A percentile compares a stretch with the other conserved stretches of the same genome.
phyloP scores from a whole-genome alignment of 2,113 vertebrate species.

The Gasterosteus aculeatus region DNA sequence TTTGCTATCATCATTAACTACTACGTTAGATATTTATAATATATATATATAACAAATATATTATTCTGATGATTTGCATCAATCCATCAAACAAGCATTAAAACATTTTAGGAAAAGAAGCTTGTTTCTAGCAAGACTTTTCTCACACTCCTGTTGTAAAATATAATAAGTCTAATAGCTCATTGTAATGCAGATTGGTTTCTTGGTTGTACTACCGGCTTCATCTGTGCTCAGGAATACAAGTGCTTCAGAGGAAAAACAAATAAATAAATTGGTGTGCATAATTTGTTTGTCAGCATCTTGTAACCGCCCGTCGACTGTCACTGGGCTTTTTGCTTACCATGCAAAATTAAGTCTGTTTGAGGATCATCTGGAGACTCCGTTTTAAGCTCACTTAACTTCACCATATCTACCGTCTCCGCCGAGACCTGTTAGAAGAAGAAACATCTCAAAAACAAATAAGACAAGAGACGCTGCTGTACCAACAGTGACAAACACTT shows the following conservation, averaged over 20 bases:
- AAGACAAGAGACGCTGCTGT: background rate
- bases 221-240: background rate
- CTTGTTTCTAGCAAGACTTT: background rate
- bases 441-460: background rate
- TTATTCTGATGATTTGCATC: background rate
- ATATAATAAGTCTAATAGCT: too few species aligned
- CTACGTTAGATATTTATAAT: background rate
- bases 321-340: slow-evolving; percentile 19
- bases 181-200: too few species aligned
- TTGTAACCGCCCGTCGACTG: background rate
- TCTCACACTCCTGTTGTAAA: too few species aligned
- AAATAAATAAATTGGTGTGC: background rate
- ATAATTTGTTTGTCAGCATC: background rate
- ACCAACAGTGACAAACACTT: background rate
- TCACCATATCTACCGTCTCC: slow-evolving; percentile 12
- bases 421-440: slow-evolving; percentile 39
- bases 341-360: slow-evolving; percentile 29
- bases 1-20: background rate
- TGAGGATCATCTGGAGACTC: background rate
- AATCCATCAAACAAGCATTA: background rate
- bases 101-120: background rate
- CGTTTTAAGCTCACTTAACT: background rate
- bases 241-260: background rate
- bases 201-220: background rate
- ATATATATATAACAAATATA: background rate